Evolutionary conservation across 2,888 invertebrate species (phyloP), one percentile per base, ranked within the genome.

Genomic region (Hetaerina titia): DNA sequence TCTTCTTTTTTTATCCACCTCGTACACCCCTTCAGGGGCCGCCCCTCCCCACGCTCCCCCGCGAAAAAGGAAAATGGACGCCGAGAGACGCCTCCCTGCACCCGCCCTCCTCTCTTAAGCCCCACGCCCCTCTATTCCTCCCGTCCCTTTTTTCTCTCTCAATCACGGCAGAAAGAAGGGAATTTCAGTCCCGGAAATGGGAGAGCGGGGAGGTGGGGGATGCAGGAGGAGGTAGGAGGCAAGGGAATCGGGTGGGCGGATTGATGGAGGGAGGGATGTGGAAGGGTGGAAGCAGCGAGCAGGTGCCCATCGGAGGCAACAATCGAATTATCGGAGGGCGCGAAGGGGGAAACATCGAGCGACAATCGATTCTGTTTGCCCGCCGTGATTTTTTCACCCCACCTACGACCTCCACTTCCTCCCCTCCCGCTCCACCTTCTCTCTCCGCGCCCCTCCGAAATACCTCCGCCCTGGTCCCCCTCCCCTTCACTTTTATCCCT

Each of bases 281-380:
- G 90, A 90, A 45, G 90, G 45, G 88, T 13, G 2, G 15, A 15
- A 57, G 57, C 25, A n/a, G 89, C 89, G 45, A 90, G 90, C 90
- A 90, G 90, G 90, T 90, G 90, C 90, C 90, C 90, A 90, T 9
- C 64, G 63, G 90, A 90, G 63, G 60, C 90, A 90, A 90, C 90
- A 90, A 90, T 90, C 90, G 90, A 90, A 90, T 90, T 90, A 90
- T 90, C 64, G 90, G 31, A 90, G 69, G 90, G 90, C 90, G 90
- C 58, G 90, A 90, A 45, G 63, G 92, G 69, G 92, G 56, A 89
- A 89, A 89, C 89, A 58, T 89, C 89, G 89, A 92, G 69, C 92
- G 92, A 92, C 92, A 92, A 92, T 92, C 92, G 92, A 92, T 92
- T 92, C 56, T 92, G 92, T 92, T 92, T 92, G 92, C 92, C 74